Conservation (phyloP, 2,888 invertebrate genomes). For the Flabesymbios commensalis region DNA sequence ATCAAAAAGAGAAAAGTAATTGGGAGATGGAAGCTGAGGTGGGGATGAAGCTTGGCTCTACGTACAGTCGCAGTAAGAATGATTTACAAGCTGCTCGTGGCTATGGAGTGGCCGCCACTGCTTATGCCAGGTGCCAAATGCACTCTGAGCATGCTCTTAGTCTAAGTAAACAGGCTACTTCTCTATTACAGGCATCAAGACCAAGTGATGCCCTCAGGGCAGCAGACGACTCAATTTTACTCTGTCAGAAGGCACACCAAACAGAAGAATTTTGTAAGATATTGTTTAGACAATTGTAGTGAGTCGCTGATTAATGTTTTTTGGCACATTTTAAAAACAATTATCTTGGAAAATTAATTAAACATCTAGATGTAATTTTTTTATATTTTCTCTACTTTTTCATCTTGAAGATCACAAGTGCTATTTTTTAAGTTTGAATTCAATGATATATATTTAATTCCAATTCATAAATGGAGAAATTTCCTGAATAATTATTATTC, state of each 20-base stretch:
- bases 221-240: constrained; percentile 25
- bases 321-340: no score
- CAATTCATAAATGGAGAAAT: no score
- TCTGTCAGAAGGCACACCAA: constrained; percentile 20
- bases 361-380: no score
- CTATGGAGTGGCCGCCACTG: constrained; percentile 27
- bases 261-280: constrained; percentile 12
- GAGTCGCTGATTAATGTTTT: no score
- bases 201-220: constrained; percentile 10
- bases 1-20: constrained; percentile 35
- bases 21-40: constrained; percentile 37
- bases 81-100: constrained; percentile 19
- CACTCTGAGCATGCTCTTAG: constrained; percentile 30
- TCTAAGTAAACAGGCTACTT: constrained; percentile 26
- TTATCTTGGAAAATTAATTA: no score
- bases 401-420: no score
- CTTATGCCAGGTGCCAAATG: constrained; percentile 27
- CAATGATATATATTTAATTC: no score
- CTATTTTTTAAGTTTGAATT: no score
- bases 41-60: constrained; percentile 19
- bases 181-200: constrained; percentile 10
- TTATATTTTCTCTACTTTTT: no score
- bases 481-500: no score
- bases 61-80: constrained; percentile 14
- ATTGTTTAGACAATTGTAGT: no score